Evolutionary conservation across 2,888 invertebrate genomes (phyloP), one percentile per base, ranked within the genome.

Genomic region (Ypsolopha sequella): DNA sequence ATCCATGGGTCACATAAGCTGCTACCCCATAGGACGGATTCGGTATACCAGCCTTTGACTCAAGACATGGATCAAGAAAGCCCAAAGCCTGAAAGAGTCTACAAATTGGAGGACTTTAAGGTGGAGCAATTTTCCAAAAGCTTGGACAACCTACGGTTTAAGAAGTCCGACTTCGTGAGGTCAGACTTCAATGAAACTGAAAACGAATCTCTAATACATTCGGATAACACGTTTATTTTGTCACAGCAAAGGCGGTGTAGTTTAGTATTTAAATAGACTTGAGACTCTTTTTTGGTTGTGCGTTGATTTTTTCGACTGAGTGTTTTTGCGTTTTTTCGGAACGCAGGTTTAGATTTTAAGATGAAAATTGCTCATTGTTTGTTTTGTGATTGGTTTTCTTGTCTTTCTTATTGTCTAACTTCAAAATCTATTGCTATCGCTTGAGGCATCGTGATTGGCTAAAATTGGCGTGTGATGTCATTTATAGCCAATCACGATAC

Each of bases 1-100:
- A 77, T 89, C 0, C 88, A 88, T 54, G 88, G 90, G 0, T 89
- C 91, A 8, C 90, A 90, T 53, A 81, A 88, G 53, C 68, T 91
- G 10, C 69, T 91, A n/a, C 80, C 88, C 11, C 75, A 88, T 36
- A 81, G 88, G 53, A 38, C 38, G 48, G 92, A 92, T 51, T 88
- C 89, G 0, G 82, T 89, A 0, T 85, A 85, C 41, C 68, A 73
- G 14, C 71, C 74, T 0, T 49, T 85, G 4, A 68, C 60, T 11
- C 60, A 58, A 43, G 44, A 38, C 6, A 3, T 9, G 35, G 13
- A 4, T 11, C 39, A n/a, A 35, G 41, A 3, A 33, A 45, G 11
- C 36, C 44, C 39, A 34, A 24, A n/a, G 14, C 39, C 14, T 0
- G 24, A 14, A 6, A 48, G 48, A 8, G 41, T 35, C 24, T 60